A percentile compares a stretch with the other conserved stretches of the same genome.
Evolutionary conservation across 1,140 invertebrate genomes (phyloP).

Genomic region (Aphis gossypii): DNA sequence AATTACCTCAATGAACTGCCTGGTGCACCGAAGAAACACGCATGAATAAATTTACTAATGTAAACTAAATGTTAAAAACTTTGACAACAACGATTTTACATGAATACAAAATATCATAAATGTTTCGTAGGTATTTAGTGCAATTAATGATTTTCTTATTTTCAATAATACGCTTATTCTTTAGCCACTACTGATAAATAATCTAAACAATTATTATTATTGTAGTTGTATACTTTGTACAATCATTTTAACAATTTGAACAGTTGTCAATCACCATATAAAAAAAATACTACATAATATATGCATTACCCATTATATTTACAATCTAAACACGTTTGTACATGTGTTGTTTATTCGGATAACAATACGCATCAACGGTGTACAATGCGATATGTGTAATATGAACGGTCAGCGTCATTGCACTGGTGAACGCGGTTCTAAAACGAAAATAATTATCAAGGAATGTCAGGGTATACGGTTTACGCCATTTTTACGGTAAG

Average conservation of each 20-base stretch:
- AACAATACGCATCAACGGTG: neutral
- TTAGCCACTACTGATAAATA: neutral
- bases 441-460: neutral
- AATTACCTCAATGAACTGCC: constrained; percentile 3
- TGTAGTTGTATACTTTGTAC: no score
- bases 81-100: neutral
- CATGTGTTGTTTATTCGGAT: constrained; percentile 25
- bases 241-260: neutral
- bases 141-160: constrained; percentile 8
- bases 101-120: neutral
- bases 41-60: neutral
- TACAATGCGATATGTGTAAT: neutral
- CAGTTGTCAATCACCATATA: constrained; percentile 21
- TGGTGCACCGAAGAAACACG: neutral
- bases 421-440: neutral
- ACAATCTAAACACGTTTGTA: neutral
- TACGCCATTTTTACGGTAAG: constrained; percentile 12
- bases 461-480: neutral
- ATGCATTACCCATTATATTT: neutral
- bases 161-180: neutral
- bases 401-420: constrained; percentile 1
- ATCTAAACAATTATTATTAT: neutral
- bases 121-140: neutral
- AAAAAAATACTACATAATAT: neutral
- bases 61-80: neutral